These are phyloP conservation scores for Oryzaephilus surinamensis DNA, from an alignment of 1,140 invertebrate genomes.

Conservation along the genomic window DNA sequence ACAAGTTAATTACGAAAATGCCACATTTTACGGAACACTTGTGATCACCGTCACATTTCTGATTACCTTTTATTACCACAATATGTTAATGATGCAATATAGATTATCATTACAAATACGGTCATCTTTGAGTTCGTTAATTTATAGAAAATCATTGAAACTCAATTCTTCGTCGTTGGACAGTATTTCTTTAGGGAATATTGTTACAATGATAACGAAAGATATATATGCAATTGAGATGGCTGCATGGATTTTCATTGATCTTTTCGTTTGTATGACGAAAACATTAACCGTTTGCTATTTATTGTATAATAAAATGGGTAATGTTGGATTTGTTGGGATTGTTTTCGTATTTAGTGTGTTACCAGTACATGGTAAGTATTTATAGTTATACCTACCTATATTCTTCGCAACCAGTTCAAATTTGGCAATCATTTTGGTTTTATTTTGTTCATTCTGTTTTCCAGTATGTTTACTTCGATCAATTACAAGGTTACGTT, in stretches of 20 bases:
- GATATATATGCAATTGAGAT: constrained; percentile 63
- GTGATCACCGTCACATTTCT: no score
- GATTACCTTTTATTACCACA: no score
- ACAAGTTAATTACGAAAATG: no score
- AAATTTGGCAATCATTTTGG: constrained; percentile 52
- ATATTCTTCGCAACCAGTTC: background rate
- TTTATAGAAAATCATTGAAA: constrained; percentile 67
- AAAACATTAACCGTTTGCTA: constrained; percentile 62
- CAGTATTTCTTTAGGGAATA: constrained; percentile 67
- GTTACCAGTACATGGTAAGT: constrained; percentile 66
- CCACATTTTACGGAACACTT: no score
- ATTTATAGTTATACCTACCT: background rate
- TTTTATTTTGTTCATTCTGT: no score
- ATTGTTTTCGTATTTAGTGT: constrained; percentile 67
- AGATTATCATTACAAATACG: constrained; percentile 68
- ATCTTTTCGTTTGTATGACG: constrained; percentile 60
- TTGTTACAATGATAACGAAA: constrained; percentile 80
- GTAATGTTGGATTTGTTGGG: constrained; percentile 62
- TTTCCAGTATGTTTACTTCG: no score
- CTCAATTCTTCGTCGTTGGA: constrained; percentile 49
- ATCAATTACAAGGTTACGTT: constrained; percentile 51
- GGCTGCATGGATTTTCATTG: constrained; percentile 51
- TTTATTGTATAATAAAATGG: constrained; percentile 64
- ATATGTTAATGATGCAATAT: no score
- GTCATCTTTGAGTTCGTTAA: constrained; percentile 63